These are phyloP conservation scores for Conops quadrifasciatus DNA, from an alignment of 2,888 invertebrate genomes.

Conservation along the genomic window DNA sequence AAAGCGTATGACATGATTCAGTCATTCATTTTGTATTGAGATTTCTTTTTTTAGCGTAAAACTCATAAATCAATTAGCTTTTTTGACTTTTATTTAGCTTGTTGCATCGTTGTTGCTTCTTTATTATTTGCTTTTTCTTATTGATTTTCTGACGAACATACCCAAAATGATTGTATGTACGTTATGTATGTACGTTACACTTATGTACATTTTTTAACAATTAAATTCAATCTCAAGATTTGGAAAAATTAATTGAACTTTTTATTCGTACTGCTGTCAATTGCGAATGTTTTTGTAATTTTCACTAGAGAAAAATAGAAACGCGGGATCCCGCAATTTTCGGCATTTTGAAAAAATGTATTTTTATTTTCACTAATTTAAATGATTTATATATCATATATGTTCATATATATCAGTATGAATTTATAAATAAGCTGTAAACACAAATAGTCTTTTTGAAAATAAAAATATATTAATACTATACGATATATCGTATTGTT, in stretches of 20 bases:
- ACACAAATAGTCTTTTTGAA: too few relatives aligned
- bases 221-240: constrained; percentile 25
- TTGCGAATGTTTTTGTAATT: too few relatives aligned
- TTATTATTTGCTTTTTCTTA: background rate
- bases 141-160: background rate
- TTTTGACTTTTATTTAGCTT: constrained; percentile 37
- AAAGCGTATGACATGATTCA: background rate
- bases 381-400: too few relatives aligned
- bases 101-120: background rate
- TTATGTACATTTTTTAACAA: constrained; percentile 3
- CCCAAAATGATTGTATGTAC: background rate
- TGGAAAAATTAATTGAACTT: constrained; percentile 21
- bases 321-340: too few relatives aligned
- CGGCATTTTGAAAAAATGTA: too few relatives aligned
- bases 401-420: too few relatives aligned
- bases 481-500: too few relatives aligned
- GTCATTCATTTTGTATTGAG: background rate
- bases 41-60: constrained; percentile 19
- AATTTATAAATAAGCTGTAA: too few relatives aligned
- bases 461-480: too few relatives aligned
- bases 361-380: too few relatives aligned
- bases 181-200: too few relatives aligned
- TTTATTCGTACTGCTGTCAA: background rate
- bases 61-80: constrained; percentile 45
- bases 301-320: too few relatives aligned